Percentiles rank a stretch among this genome's conserved stretches.
Evolutionary conservation across 2,888 invertebrate species (phyloP).

Genomic region (Caenorhabditis plicata): DNA sequence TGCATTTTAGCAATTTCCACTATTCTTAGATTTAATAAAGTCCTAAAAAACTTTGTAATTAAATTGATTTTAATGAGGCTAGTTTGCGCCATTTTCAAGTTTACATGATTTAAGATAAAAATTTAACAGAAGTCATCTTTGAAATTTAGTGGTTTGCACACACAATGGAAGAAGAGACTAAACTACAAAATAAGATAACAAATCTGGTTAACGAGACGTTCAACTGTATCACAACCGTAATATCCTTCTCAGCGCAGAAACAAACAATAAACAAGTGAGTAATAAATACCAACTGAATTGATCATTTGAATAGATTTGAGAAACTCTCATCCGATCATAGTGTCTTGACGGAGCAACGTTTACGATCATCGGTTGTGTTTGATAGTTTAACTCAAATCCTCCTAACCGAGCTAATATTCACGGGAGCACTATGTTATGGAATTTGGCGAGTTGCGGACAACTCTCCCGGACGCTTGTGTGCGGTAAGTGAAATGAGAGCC

Average conservation of each 20-base stretch:
- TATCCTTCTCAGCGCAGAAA: slow-evolving; percentile 62
- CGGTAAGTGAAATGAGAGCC: slow-evolving; percentile 27
- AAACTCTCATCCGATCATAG: slow-evolving; percentile 49
- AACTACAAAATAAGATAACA: slow-evolving; percentile 58
- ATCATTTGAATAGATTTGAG: slow-evolving; percentile 50
- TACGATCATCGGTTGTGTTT: slow-evolving; percentile 61
- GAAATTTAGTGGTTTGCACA: slow-evolving; percentile 60
- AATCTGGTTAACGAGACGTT: slow-evolving; percentile 64
- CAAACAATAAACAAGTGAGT: slow-evolving; percentile 60
- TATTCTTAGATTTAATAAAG: too few species aligned
- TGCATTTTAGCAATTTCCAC: too few species aligned
- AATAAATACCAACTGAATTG: neutral
- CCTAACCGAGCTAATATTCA: slow-evolving; percentile 63
- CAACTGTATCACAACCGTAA: slow-evolving; percentile 61
- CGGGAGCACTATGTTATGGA: slow-evolving; percentile 61
- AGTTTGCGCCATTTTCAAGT: too few species aligned
- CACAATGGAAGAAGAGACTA: slow-evolving; percentile 58
- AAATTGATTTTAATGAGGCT: too few species aligned
- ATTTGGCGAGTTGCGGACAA: slow-evolving; percentile 58
- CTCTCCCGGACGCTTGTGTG: slow-evolving; percentile 60
- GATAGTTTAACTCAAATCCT: slow-evolving; percentile 60
- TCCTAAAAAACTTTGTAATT: too few species aligned
- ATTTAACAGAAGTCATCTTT: too few species aligned
- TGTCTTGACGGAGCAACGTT: slow-evolving; percentile 54
- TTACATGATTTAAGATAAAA: too few species aligned